Evolutionary conservation across 2,797 vertebrate genomes (phyloP), one percentile per base, ranked within the genome.

Genomic region (Sciurus vulgaris): DNA sequence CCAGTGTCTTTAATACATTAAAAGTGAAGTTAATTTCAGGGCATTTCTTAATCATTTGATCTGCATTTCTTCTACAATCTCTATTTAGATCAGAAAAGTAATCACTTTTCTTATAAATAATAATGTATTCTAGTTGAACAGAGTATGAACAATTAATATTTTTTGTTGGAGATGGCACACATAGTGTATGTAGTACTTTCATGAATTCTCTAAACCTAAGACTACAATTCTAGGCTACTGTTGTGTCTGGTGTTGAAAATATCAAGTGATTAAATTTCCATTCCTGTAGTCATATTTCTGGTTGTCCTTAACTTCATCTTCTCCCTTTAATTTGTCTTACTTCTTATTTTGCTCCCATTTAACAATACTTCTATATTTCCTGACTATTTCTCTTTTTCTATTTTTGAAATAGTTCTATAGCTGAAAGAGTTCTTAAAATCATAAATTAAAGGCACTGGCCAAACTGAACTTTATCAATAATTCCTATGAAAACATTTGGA

Each of bases 21-120:
- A 59, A 93, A 38, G 59, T 81, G 26, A 95, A 61, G 63, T 41
- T 44, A 72, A 56, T 14, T 30, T 41, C 2, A 96, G 10, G 33
- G 26, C 18, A 95, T 94, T 79, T 63, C 3, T 41, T 51, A 28
- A 73, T 44, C 79, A 86, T 91, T 65, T 76, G 49, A 85, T 35
- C 22, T 84, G 35, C 9, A 92, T 86, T 41, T 94, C 41, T 84
- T 30, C 30, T 97, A 61, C 38, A 84, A 41, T 35, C 5, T 76
- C 14, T 84, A 44, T 47, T 35, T 95, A 86, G 11, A 44, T 38
- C 77, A n/a, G 47, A 93, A 81, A 73, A 8, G 5, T 33, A 1
- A 54, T 93, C 84, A 54, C 20, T 81, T 70, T 85, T 92, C 30
- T 18, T 51, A 81, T 74, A 10, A 61, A 61, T 65, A 72, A 47